A percentile compares a stretch with the other conserved stretches of the same genome.
These are phyloP conservation scores for Peromyscus leucopus DNA, from an alignment of 2,113 vertebrate species.

Conservation along the genomic window DNA sequence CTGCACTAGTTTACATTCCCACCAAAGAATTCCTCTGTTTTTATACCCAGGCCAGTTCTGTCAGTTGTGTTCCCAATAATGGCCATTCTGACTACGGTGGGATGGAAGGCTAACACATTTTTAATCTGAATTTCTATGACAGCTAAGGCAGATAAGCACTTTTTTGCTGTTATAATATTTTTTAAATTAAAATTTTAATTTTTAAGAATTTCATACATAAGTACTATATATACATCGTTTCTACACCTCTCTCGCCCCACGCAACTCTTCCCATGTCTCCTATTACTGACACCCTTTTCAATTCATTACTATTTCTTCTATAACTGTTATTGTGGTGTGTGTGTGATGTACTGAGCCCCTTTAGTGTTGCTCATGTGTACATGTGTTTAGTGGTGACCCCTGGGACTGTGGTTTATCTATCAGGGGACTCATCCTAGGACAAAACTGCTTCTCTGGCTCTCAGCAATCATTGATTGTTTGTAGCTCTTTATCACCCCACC, in stretches of 20 bases:
- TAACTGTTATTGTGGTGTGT: neutral
- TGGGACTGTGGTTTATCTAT: neutral
- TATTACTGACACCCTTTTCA: neutral
- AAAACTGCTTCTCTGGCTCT: neutral
- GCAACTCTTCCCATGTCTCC: neutral
- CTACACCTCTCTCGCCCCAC: too few relatives aligned
- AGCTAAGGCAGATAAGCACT: neutral
- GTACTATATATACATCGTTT: too few relatives aligned
- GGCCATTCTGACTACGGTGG: neutral
- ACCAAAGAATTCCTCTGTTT: neutral
- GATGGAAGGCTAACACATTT: neutral
- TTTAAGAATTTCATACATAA: too few relatives aligned
- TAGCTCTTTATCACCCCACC: too few relatives aligned
- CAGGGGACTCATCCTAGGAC: neutral
- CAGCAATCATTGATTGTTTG: neutral
- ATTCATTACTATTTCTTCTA: neutral
- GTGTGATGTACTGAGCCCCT: neutral
- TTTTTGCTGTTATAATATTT: neutral
- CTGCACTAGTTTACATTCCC: neutral
- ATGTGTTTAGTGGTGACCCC: neutral
- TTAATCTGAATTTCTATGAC: neutral
- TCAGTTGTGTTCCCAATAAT: neutral
- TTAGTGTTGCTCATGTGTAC: neutral
- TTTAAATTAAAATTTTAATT: neutral
- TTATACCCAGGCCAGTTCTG: neutral